Conservation (phyloP, 2,113 vertebrate genomes). For the Bufo bufo region DNA sequence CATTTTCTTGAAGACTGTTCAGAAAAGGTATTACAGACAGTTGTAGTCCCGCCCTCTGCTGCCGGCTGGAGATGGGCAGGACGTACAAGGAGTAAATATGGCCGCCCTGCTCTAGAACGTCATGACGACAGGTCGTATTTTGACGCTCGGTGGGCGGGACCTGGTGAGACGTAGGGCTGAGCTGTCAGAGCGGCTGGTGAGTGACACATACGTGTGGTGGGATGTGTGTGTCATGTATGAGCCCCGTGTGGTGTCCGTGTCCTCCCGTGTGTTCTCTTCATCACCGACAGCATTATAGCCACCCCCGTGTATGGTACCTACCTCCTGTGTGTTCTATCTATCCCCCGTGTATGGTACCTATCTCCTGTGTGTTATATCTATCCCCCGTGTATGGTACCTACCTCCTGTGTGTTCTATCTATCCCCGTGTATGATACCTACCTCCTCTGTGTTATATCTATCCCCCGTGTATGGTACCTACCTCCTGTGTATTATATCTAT, state of each 20-base stretch:
- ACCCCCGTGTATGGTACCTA: not conserved
- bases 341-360: not conserved
- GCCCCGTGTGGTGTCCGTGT: not conserved
- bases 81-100: conserved; percentile 14
- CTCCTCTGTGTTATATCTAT: too few species aligned
- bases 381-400: not conserved
- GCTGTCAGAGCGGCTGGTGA: conserved; percentile 40
- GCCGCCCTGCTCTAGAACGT: not conserved
- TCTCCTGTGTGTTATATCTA: not conserved
- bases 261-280: not conserved
- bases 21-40: too few species aligned
- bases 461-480: too few species aligned
- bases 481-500: too few species aligned
- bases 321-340: not conserved
- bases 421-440: too few species aligned
- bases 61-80: not conserved
- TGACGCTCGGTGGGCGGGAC: not conserved
- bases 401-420: too few species aligned
- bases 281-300: not conserved
- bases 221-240: not conserved
- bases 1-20: too few species aligned
- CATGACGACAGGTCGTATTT: not conserved
- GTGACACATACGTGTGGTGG: not conserved
- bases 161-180: not conserved
- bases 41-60: too few species aligned